Evolutionary conservation across 1,140 invertebrate genomes (phyloP), one percentile per base, ranked within the genome.

Genomic region (Sinonovacula constricta): DNA sequence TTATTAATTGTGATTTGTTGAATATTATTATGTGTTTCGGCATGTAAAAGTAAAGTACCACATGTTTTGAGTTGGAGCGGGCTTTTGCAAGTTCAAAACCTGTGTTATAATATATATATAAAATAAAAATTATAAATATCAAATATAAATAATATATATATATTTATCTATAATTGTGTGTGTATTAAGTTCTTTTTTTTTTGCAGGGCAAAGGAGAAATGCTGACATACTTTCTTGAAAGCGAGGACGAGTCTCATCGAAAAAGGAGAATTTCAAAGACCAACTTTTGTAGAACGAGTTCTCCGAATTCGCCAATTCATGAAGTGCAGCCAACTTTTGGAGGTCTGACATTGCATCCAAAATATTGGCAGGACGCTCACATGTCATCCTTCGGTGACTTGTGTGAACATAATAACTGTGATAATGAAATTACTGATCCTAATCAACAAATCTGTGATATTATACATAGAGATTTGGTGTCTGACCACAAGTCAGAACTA

Each of bases 121-220:
- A n/a, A n/a, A n/a, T n/a, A n/a, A n/a, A n/a, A n/a, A n/a, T n/a
- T n/a, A n/a, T n/a, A n/a, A n/a, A n/a, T n/a, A n/a, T n/a, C n/a
- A n/a, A n/a, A n/a, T n/a, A n/a, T n/a, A n/a, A n/a, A n/a, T n/a
- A n/a, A n/a, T n/a, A n/a, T n/a, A n/a, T n/a, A n/a, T n/a, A n/a
- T n/a, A n/a, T n/a, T n/a, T n/a, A n/a, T n/a, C n/a, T n/a, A n/a
- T n/a, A n/a, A n/a, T n/a, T n/a, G n/a, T n/a, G n/a, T n/a, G n/a
- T n/a, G n/a, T n/a, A n/a, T n/a, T n/a, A n/a, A n/a, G n/a, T 60
- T 22, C 4, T 39, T 51, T 7, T 84, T 68, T 49, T 15, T 49
- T 66, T 68, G 1, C 81, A 89, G 88, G 89, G 89, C n/a, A 89
- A 88, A 76, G 89, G 89, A 12, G 82, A 85, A 69, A 72, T 84